These are phyloP conservation scores for Sciurus carolinensis DNA, from an alignment of 2,797 vertebrate genomes.

Conservation along the genomic window DNA sequence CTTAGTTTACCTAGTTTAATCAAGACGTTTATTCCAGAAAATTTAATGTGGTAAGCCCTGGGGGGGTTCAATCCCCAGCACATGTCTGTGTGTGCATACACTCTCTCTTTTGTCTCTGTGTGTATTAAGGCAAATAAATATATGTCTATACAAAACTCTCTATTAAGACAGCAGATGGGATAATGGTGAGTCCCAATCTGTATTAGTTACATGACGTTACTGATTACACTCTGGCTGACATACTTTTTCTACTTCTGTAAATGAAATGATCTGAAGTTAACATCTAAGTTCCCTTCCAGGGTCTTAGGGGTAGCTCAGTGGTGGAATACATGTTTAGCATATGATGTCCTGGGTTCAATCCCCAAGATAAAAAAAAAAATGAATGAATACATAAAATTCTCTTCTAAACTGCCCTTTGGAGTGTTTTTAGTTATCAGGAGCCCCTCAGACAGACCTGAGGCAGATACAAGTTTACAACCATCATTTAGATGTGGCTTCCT, in stretches of 20 bases:
- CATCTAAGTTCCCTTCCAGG: conserved; percentile 4
- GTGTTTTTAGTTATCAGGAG: not conserved
- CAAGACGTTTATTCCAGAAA: conserved; percentile 27
- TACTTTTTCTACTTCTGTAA: not conserved
- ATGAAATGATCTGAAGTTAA: conserved; percentile 17
- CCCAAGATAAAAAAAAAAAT: not conserved
- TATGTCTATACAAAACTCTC: not conserved
- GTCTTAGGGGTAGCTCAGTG: not conserved
- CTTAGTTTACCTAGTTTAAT: not conserved
- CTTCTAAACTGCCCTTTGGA: not conserved
- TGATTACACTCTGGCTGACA: not conserved
- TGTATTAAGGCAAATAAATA: not conserved
- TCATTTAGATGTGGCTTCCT: not conserved
- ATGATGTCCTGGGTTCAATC: not conserved
- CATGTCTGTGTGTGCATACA: not conserved
- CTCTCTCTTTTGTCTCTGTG: too few species aligned
- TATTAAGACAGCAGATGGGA: conserved; percentile 17
- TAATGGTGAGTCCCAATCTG: not conserved
- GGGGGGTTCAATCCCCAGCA: not conserved
- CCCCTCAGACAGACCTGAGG: not conserved
- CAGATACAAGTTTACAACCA: not conserved
- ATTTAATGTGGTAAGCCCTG: not conserved
- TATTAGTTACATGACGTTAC: not conserved
- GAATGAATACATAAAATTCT: not conserved
- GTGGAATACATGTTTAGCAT: not conserved